Percentiles rank a stretch among this genome's conserved stretches.
These are phyloP conservation scores for Oncopeltus fasciatus DNA, from an alignment of 1,140 invertebrate genomes.

Conservation along the genomic window DNA sequence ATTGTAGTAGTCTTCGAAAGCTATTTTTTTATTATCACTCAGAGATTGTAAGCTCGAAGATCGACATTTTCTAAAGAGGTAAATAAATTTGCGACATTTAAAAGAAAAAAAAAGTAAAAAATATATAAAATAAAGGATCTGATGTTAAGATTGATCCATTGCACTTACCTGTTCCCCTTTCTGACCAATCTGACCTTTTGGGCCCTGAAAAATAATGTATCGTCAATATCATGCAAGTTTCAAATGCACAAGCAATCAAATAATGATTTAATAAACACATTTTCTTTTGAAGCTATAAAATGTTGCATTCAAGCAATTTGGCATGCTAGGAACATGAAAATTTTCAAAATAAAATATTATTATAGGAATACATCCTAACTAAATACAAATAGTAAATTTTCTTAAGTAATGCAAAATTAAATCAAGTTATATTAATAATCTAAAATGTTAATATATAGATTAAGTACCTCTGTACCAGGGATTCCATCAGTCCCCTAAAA, in stretches of 20 bases:
- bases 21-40: too few species aligned
- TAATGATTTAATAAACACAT: too few species aligned
- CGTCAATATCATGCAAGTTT: background rate
- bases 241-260: constrained; percentile 1
- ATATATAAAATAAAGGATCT: too few species aligned
- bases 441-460: background rate
- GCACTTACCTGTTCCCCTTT: constrained; percentile 72
- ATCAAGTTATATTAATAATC: background rate
- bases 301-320: background rate
- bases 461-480: constrained; percentile 68
- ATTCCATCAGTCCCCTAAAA: constrained; percentile 83
- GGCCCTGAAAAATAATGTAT: constrained; percentile 45
- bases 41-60: too few species aligned
- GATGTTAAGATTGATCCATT: constrained; percentile 5
- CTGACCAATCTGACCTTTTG: constrained; percentile 72
- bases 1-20: too few species aligned
- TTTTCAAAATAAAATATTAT: background rate
- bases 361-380: background rate
- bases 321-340: background rate
- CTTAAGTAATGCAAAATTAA: background rate
- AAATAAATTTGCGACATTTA: too few species aligned
- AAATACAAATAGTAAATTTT: background rate
- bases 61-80: too few species aligned
- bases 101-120: too few species aligned
- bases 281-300: background rate